A percentile compares a stretch with the other conserved stretches of the same genome.
Conservation (phyloP, 2,797 vertebrate genomes). For the Distichodus sexfasciatus region DNA sequence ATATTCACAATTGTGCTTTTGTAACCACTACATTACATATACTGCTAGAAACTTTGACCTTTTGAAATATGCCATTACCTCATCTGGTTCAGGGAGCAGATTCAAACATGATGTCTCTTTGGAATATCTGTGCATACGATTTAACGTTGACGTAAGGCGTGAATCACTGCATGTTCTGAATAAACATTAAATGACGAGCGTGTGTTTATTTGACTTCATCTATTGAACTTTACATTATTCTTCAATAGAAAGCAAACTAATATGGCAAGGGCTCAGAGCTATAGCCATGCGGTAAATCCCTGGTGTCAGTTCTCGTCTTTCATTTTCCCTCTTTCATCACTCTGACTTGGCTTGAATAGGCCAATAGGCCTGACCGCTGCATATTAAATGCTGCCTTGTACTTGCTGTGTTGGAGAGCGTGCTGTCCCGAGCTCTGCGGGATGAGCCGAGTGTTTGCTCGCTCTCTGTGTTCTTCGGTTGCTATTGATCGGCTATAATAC, state of each 20-base stretch:
- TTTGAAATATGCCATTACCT: slow-evolving; percentile 7
- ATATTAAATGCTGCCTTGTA: too few species aligned
- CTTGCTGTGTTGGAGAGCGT: slow-evolving; percentile 43
- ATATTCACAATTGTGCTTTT: not conserved
- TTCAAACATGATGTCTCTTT: not conserved
- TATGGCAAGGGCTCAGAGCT: not conserved
- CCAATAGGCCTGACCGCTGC: too few species aligned
- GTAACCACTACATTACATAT: not conserved
- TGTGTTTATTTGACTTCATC: not conserved
- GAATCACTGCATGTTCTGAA: not conserved
- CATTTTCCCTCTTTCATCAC: not conserved
- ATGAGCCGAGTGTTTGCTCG: slow-evolving; percentile 66
- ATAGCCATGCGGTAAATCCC: not conserved
- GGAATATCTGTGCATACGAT: not conserved
- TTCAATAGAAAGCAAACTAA: not conserved
- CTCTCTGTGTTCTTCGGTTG: slow-evolving; percentile 64
- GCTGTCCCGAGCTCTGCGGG: slow-evolving; percentile 51
- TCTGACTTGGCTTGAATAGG: too few species aligned
- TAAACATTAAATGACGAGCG: too few species aligned
- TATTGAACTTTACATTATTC: not conserved
- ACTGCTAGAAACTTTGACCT: not conserved
- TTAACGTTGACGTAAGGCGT: not conserved
- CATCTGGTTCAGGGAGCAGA: not conserved
- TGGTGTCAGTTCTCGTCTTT: not conserved
- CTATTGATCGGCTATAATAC: slow-evolving; percentile 69